These are phyloP conservation scores for Zaprionus gabonicus DNA, from an alignment of 1,140 invertebrate genomes.

Conservation along the genomic window DNA sequence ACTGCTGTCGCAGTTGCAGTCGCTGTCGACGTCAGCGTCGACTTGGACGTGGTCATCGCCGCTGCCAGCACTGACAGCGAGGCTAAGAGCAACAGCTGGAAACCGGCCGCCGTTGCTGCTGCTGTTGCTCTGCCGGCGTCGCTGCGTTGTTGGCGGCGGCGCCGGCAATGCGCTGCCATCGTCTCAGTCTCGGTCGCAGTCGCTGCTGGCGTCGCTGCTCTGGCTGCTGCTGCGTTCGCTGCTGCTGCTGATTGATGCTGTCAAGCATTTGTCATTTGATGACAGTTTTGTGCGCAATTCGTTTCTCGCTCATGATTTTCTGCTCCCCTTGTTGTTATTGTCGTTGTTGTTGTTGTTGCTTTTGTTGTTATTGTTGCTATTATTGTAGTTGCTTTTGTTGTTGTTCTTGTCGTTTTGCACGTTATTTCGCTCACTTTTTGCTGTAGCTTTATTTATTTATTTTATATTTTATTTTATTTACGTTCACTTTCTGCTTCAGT, in stretches of 20 bases:
- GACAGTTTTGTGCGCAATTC: conserved; percentile 84
- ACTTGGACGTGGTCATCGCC: conserved; percentile 41
- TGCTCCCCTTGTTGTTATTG: conserved; percentile 40
- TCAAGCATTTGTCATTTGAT: conserved; percentile 84
- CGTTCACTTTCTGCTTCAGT: conserved; percentile 69
- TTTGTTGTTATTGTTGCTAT: conserved; percentile 10
- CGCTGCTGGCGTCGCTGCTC: conserved; percentile 11
- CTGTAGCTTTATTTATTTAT: conserved; percentile 30
- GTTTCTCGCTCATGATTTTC: conserved; percentile 82
- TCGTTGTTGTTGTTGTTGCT: conserved; percentile 11
- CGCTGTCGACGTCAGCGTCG: conserved; percentile 16
- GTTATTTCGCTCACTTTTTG: conserved; percentile 47
- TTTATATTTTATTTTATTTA: conserved; percentile 58
- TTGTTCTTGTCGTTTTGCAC: conserved; percentile 25
- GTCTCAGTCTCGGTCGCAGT: conserved; percentile 40
- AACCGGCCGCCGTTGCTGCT: conserved; percentile 28
- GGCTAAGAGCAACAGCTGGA: conserved; percentile 58
- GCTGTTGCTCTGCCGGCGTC: conserved; percentile 55
- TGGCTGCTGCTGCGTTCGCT: conserved; percentile 36
- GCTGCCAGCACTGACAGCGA: conserved; percentile 48
- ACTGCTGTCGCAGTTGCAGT: conserved; percentile 16
- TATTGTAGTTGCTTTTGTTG: conserved; percentile 13
- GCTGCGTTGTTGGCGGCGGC: conserved; percentile 39
- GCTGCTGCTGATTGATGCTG: conserved; percentile 80
- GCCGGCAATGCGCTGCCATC: conserved; percentile 59